A percentile compares a stretch with the other conserved stretches of the same genome.
Evolutionary conservation across 2,797 vertebrate genomes (phyloP).

Genomic region (Babyrousa celebensis): DNA sequence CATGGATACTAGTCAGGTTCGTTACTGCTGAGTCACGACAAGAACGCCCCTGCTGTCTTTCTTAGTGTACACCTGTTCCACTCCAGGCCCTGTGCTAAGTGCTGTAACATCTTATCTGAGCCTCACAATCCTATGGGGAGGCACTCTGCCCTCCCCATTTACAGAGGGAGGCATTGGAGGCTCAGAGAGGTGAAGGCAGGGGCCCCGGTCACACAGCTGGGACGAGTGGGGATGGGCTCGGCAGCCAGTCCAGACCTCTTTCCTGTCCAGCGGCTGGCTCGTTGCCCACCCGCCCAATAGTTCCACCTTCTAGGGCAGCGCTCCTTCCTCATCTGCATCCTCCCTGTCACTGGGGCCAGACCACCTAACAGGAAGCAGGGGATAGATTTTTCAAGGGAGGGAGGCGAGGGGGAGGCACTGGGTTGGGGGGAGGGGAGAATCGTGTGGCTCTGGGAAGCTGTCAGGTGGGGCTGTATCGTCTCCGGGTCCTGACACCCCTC

Average conservation of each 20-base stretch:
- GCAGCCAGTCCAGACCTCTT: neutral
- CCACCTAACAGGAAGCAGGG: neutral
- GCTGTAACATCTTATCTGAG: no score
- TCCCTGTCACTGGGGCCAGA: neutral
- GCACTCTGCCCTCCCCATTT: no score
- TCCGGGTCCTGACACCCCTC: neutral
- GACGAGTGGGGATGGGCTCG: neutral
- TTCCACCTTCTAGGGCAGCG: neutral
- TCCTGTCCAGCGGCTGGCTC: neutral
- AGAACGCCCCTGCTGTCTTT: neutral
- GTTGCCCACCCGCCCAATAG: accelerated
- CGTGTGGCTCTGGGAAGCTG: neutral
- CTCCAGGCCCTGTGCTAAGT: neutral
- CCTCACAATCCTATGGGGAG: neutral
- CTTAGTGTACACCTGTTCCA: neutral
- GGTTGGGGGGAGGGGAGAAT: neutral
- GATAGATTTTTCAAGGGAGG: neutral
- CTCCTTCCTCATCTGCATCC: neutral
- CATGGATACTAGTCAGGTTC: no score
- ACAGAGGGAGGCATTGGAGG: neutral
- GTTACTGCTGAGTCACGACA: no score
- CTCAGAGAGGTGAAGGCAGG: neutral
- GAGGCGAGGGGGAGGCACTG: neutral
- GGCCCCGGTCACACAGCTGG: neutral
- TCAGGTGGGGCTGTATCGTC: no score